These are phyloP conservation scores for Willisornis vidua DNA, from an alignment of 2,113 vertebrate genomes.

Conservation along the genomic window DNA sequence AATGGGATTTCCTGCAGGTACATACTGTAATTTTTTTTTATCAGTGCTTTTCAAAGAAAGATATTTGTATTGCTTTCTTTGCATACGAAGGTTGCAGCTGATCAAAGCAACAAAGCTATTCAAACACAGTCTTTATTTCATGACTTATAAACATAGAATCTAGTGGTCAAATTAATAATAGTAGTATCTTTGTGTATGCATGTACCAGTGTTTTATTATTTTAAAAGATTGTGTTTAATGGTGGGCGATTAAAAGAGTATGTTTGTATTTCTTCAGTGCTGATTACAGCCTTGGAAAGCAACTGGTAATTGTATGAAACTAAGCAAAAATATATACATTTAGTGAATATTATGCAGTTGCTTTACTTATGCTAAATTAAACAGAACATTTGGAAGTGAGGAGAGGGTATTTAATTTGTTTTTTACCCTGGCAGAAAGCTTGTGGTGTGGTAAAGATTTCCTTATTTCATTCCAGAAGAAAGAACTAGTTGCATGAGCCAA, in stretches of 20 bases:
- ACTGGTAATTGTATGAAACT: background rate
- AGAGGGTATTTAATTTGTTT: background rate
- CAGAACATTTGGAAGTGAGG: background rate
- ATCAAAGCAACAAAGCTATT: constrained; percentile 43
- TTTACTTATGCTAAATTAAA: background rate
- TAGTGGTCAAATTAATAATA: background rate
- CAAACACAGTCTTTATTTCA: constrained; percentile 19
- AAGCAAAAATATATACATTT: background rate
- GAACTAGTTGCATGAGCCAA: background rate
- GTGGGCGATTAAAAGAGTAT: background rate
- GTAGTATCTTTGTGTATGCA: background rate
- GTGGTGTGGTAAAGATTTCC: background rate
- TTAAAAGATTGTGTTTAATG: background rate
- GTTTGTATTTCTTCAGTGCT: background rate
- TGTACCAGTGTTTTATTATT: background rate
- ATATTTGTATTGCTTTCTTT: constrained; percentile 38
- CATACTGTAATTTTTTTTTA: constrained; percentile 51
- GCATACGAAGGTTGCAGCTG: constrained; percentile 46
- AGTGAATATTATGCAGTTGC: background rate
- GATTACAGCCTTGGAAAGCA: background rate
- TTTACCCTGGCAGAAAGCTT: background rate
- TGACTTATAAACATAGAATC: background rate
- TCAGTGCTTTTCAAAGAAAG: constrained; percentile 63
- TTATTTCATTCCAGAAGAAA: background rate
- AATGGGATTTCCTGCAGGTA: constrained; percentile 99